Evolutionary conservation across 2,888 invertebrate genomes (phyloP).

Genomic region (Dryocosmus kuriphilus): DNA sequence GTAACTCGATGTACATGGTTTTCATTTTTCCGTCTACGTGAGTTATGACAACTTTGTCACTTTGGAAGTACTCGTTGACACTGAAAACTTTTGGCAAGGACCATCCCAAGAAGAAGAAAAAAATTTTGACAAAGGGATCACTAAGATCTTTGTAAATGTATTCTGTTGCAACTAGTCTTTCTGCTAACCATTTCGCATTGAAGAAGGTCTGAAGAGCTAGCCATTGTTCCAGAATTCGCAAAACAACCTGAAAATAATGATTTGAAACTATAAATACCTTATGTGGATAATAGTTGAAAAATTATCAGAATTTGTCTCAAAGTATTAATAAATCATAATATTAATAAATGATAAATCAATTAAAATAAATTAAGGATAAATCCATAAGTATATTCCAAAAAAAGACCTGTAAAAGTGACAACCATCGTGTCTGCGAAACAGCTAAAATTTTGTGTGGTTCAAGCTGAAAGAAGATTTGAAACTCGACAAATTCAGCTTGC

Average conservation of each 20-base stretch:
- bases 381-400: neutral
- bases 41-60: no score
- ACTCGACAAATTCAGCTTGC: slow-evolving; percentile 53
- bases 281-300: neutral
- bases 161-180: slow-evolving; percentile 53
- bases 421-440: slow-evolving; percentile 64
- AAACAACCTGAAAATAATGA: slow-evolving; percentile 53
- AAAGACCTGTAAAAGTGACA: slow-evolving; percentile 52
- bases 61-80: no score
- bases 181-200: slow-evolving; percentile 52
- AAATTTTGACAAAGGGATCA: slow-evolving; percentile 55
- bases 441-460: slow-evolving; percentile 60
- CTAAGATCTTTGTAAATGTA: slow-evolving; percentile 50
- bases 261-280: neutral
- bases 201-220: slow-evolving; percentile 60
- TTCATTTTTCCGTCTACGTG: slow-evolving; percentile 48
- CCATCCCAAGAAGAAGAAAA: no score
- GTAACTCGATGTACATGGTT: slow-evolving; percentile 43
- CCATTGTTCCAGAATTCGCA: slow-evolving; percentile 65
- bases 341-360: neutral
- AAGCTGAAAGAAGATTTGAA: slow-evolving; percentile 57
- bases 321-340: neutral
- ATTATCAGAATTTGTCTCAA: neutral
- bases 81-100: no score
- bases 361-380: neutral